These are phyloP conservation scores for Teinopalpus imperialis DNA, from an alignment of 2,888 invertebrate genomes.

Conservation along the genomic window DNA sequence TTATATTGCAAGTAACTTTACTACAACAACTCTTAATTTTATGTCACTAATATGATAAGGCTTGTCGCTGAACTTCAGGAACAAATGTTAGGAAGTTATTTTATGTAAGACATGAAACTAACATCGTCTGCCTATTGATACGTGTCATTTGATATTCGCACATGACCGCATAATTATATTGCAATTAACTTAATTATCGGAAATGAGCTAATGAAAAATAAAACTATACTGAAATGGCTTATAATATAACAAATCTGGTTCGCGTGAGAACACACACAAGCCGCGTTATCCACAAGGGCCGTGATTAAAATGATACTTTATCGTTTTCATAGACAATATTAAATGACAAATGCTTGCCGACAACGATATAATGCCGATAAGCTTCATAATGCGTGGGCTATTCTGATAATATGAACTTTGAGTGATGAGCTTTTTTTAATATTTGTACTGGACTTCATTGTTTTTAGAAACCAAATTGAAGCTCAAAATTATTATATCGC, in stretches of 20 bases:
- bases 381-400: constrained; percentile 14
- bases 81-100: too few species aligned
- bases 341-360: constrained; percentile 42
- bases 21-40: too few species aligned
- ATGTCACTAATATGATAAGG: too few species aligned
- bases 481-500: neutral
- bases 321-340: constrained; percentile 35
- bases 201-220: constrained; percentile 1
- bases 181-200: too few species aligned
- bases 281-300: constrained; percentile 29
- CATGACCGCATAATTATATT: too few species aligned
- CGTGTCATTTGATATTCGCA: too few species aligned
- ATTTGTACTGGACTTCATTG: constrained; percentile 5
- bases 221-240: neutral
- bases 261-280: constrained; percentile 34
- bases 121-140: too few species aligned
- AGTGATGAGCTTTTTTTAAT: constrained; percentile 1
- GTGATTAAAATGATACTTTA: constrained; percentile 45
- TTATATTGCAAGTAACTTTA: too few species aligned
- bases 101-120: too few species aligned
- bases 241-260: constrained; percentile 20
- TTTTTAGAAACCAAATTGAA: constrained; percentile 1
- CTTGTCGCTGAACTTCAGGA: too few species aligned
- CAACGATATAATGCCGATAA: constrained; percentile 38
- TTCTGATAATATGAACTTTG: constrained; percentile 10